Conservation (phyloP, 53 echinoderm and acorn worm genomes). For the Apostichopus leukothele region DNA sequence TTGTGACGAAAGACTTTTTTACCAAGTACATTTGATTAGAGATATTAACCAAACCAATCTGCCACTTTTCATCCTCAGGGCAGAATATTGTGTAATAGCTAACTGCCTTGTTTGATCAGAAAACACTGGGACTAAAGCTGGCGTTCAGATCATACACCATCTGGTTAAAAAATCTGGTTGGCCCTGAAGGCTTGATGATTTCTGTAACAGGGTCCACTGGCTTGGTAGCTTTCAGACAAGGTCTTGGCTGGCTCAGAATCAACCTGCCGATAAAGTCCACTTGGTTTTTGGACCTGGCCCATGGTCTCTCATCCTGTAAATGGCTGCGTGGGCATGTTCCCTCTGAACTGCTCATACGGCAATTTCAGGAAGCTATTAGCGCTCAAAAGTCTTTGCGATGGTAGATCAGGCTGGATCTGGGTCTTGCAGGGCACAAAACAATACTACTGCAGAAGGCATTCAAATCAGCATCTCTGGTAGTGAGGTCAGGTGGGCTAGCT, state of each 20-base stretch:
- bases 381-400: conserved; percentile 27
- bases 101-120: conserved; percentile 50
- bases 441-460: conserved; percentile 29
- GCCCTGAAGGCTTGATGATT: conserved; percentile 26
- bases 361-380: conserved; percentile 29
- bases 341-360: conserved; percentile 28
- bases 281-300: conserved; percentile 35
- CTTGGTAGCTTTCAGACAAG: conserved; percentile 41
- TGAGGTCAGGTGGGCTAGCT: conserved; percentile 15
- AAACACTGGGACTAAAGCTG: conserved; percentile 43
- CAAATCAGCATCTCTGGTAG: conserved; percentile 1
- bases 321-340: conserved; percentile 34
- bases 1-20: not conserved
- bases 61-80: conserved; percentile 45
- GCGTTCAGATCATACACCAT: conserved; percentile 35
- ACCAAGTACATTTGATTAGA: not conserved
- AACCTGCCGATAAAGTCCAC: conserved; percentile 39
- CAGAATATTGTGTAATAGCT: conserved; percentile 40
- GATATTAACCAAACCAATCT: conserved; percentile 41
- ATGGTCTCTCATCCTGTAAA: conserved; percentile 34
- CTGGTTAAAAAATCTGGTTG: conserved; percentile 28
- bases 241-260: conserved; percentile 41
- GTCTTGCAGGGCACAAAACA: conserved; percentile 24
- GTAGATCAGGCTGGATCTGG: conserved; percentile 22
- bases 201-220: conserved; percentile 42